These are phyloP conservation scores for Onchidella celtica DNA, from an alignment of 2,888 invertebrate genomes.

Conservation along the genomic window DNA sequence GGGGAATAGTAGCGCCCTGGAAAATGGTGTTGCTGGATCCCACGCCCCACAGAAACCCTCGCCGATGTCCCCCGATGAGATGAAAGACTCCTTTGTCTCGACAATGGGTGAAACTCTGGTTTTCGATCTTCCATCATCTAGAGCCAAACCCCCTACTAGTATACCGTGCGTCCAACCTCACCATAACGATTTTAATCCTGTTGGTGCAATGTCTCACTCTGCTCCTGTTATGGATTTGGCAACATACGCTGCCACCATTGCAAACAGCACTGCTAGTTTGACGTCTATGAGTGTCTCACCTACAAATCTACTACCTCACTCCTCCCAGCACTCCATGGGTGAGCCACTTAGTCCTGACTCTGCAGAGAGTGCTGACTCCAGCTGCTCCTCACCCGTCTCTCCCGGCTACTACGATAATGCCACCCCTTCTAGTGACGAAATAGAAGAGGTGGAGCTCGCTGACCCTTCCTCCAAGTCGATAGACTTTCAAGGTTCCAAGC, in stretches of 20 bases:
- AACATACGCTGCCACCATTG: slow-evolving; percentile 78
- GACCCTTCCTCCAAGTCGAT: slow-evolving; percentile 77
- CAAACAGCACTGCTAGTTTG: slow-evolving; percentile 78
- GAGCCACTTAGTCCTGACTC: slow-evolving; percentile 66
- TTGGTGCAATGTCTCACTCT: slow-evolving; percentile 59
- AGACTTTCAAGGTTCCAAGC: slow-evolving; percentile 76
- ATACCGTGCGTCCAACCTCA: slow-evolving; percentile 10
- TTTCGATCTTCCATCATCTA: slow-evolving; percentile 60
- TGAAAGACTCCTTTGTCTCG: slow-evolving; percentile 59
- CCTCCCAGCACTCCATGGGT: slow-evolving; percentile 43
- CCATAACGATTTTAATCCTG: not conserved
- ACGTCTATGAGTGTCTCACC: slow-evolving; percentile 79
- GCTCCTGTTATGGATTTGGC: slow-evolving; percentile 76
- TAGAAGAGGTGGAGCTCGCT: slow-evolving; percentile 72
- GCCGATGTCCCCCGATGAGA: slow-evolving; percentile 69
- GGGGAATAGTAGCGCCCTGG: not conserved
- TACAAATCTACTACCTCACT: slow-evolving; percentile 62
- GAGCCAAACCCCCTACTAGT: slow-evolving; percentile 43
- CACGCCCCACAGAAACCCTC: slow-evolving; percentile 64
- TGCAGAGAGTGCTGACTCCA: slow-evolving; percentile 62
- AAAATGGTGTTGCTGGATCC: slow-evolving; percentile 36
- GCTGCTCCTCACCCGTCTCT: slow-evolving; percentile 70
- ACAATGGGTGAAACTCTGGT: slow-evolving; percentile 61
- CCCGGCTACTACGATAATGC: slow-evolving; percentile 72
- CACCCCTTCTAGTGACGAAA: slow-evolving; percentile 59